Percentiles rank a stretch among this genome's conserved stretches.
Conservation (phyloP, 2,797 vertebrate species). For the Sebastolobus altivelis region DNA sequence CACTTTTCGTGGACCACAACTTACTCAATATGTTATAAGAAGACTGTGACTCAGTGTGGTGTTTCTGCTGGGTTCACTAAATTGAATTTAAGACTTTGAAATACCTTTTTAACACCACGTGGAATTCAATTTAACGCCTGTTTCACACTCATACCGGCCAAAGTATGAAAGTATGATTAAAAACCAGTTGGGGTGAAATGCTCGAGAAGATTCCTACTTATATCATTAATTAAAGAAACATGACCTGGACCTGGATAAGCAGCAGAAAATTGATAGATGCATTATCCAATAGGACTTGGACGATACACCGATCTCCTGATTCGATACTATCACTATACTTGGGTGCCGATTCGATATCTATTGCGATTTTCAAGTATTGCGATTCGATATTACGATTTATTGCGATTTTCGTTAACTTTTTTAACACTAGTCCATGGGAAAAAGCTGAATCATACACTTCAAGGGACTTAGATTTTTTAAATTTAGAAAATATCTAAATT, state of each 20-base stretch:
- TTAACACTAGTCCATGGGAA: no score
- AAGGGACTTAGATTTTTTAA: no score
- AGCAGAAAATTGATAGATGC: not conserved
- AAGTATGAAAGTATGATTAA: not conserved
- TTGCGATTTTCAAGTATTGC: no score
- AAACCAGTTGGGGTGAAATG: not conserved
- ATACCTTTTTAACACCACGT: not conserved
- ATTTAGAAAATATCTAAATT: no score
- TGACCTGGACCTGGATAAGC: not conserved
- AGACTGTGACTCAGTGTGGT: not conserved
- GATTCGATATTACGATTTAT: no score
- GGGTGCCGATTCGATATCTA: no score
- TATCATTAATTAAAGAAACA: not conserved
- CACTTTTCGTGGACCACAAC: not conserved
- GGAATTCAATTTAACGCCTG: not conserved
- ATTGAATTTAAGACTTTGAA: not conserved
- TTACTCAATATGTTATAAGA: no score
- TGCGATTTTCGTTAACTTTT: no score
- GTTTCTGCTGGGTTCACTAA: not conserved
- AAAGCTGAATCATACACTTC: no score
- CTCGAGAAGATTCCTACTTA: not conserved
- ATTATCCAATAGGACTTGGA: no score
- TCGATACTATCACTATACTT: no score
- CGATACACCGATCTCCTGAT: no score
- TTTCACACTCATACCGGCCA: not conserved